These are phyloP conservation scores for Montipora cactus DNA, from an alignment of 64 coral and sea anemone species.

Conservation along the genomic window DNA sequence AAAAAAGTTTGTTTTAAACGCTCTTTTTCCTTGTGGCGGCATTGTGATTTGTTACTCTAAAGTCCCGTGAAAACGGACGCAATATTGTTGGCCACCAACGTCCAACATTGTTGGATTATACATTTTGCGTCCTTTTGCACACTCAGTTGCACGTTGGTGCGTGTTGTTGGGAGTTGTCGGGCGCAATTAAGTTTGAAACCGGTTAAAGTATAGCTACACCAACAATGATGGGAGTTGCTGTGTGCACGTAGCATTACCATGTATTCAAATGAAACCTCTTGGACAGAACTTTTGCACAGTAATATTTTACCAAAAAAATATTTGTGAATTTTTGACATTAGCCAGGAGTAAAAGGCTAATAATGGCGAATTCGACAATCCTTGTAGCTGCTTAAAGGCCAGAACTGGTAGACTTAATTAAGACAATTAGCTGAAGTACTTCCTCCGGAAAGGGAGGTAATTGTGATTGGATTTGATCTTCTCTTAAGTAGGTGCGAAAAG, in stretches of 20 bases:
- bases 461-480: constrained; percentile 1
- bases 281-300: too few species aligned
- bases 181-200: neutral
- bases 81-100: too few species aligned
- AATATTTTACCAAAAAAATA: neutral
- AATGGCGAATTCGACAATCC: neutral
- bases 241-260: too few species aligned
- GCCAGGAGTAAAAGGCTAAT: neutral
- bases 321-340: neutral
- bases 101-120: too few species aligned
- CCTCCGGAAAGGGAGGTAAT: neutral
- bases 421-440: constrained; percentile 1
- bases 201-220: neutral
- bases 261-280: too few species aligned
- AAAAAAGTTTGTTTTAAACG: neutral
- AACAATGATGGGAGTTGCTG: neutral
- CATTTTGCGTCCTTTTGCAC: too few species aligned
- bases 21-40: neutral
- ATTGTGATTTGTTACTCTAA: neutral
- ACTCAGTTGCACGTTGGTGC: too few species aligned
- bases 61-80: neutral
- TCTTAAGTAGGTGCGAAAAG: neutral
- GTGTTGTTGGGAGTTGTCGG: too few species aligned
- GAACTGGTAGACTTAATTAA: neutral
- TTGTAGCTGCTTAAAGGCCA: neutral